phyloP scores from a whole-genome alignment of 2,797 vertebrate genomes.

The Xyrichtys novacula region DNA sequence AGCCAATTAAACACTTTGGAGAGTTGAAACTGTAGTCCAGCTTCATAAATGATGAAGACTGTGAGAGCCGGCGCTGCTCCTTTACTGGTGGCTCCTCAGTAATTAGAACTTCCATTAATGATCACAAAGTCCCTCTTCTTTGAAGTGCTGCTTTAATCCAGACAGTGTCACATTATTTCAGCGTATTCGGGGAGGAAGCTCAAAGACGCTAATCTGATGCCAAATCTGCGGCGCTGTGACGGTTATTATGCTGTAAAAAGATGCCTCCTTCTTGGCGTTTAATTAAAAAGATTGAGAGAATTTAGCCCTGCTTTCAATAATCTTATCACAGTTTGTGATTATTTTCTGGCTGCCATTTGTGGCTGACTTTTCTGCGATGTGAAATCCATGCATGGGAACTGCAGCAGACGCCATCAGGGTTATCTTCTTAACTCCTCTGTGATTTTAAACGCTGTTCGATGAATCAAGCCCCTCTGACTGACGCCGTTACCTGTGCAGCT shows the following conservation, averaged over 20 bases:
- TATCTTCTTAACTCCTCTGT: constrained; percentile 20
- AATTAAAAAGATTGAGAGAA: constrained; percentile 68
- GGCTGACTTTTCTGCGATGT: constrained; percentile 24
- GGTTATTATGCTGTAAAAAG: constrained; percentile 65
- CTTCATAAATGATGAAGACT: constrained; percentile 79
- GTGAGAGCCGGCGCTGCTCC: constrained; percentile 50
- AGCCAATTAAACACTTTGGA: constrained; percentile 78
- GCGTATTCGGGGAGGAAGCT: constrained; percentile 70
- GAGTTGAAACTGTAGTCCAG: constrained; percentile 65
- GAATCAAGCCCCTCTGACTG: constrained; percentile 46
- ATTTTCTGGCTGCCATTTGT: constrained; percentile 44
- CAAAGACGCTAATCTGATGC: constrained; percentile 75
- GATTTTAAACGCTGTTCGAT: constrained; percentile 11
- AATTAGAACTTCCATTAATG: constrained; percentile 82
- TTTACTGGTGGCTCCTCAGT: constrained; percentile 75
- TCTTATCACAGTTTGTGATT: constrained; percentile 43
- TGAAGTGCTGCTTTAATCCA: constrained; percentile 79
- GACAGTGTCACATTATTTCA: constrained; percentile 80
- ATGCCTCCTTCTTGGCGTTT: constrained; percentile 62
- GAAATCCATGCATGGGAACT: constrained; percentile 26
- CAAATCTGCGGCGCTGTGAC: constrained; percentile 67
- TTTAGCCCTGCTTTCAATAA: constrained; percentile 35
- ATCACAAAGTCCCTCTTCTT: constrained; percentile 79
- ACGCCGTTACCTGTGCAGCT: constrained; percentile 65
- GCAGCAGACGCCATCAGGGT: constrained; percentile 33